Base-by-base conservation (phyloP, 2,888 invertebrate species). In the Linnaemya tessellans region DNA sequence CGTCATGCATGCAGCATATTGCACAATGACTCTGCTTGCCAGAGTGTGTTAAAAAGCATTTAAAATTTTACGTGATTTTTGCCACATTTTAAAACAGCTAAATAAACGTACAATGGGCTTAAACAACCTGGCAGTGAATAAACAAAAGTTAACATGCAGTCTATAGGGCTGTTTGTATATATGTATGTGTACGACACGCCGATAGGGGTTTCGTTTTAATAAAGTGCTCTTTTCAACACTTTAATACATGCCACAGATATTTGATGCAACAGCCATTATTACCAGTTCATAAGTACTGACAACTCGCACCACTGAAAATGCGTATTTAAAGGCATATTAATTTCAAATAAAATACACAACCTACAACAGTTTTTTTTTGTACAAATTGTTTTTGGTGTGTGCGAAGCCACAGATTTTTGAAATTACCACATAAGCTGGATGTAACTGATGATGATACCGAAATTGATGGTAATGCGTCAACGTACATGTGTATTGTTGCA, bases 161-260 rank as follows among this genome's bases (percentile, higher is more conserved):
- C n/a, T 20, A 41, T 11, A 54, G 49, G 49, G 38, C 56, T 38
- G 49, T 73, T 58, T 58, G 62, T 8, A 25, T 30, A 25, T 38
- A n/a, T 38, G 38, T 11, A 13, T 54, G 43, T 22, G 20, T 49
- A 46, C 18, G 35, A 18, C 30, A 51, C 41, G 30, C 65, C 56
- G 65, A 70, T 58, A 54, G n/a, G 51, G 51, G 38, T 38, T 49
- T 75, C 41, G 35, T 56, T 75, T 80, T 71, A 80, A 84, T 84
- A 80, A 84, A 83, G 67, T 84, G 84, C 81, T 78, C 77, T 84
- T 84, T 84, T 81, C 77, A 71, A 84, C 81, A 84, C 81, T 84
- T 80, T 80, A 41, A 22, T 49, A 51, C 71, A 73, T 64, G 51
- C 73, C 80, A 62, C 84, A 75, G 30, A 78, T 41, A 58, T 49